Evolutionary conservation across 2,888 invertebrate genomes (phyloP).

Genomic region (Artemia sinica): DNA sequence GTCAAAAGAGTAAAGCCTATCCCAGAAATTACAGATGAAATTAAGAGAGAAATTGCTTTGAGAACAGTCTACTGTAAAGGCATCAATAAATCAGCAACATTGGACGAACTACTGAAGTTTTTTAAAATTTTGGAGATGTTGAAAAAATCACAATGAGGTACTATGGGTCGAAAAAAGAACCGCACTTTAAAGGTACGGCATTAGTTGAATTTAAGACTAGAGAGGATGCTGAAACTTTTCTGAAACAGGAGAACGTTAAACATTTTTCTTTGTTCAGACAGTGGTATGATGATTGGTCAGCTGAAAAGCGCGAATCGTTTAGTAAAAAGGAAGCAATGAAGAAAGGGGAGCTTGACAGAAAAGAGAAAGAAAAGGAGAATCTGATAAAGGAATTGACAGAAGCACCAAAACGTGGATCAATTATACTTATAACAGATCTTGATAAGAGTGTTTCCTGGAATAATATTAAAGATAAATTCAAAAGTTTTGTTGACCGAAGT

Average conservation of each 20-base stretch:
- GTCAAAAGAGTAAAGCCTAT: no score
- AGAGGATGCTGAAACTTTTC: conserved; percentile 61
- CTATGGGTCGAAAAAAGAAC: conserved; percentile 37
- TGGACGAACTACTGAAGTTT: conserved; percentile 55
- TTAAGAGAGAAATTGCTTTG: conserved; percentile 36
- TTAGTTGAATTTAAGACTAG: conserved; percentile 60
- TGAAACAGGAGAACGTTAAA: conserved; percentile 48
- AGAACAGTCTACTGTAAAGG: conserved; percentile 45
- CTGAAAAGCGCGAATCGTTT: conserved; percentile 35
- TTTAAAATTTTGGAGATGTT: conserved; percentile 47
- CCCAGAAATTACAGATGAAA: no score
- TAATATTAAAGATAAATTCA: conserved; percentile 37
- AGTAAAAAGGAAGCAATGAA: conserved; percentile 25
- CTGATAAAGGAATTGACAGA: conserved; percentile 27
- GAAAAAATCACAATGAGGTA: conserved; percentile 45
- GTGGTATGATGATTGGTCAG: conserved; percentile 38
- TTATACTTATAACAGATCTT: conserved; percentile 30
- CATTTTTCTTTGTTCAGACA: conserved; percentile 41
- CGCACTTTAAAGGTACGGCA: conserved; percentile 33
- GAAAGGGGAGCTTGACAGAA: conserved; percentile 29
- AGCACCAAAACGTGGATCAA: conserved; percentile 25
- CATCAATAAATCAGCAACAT: conserved; percentile 46
- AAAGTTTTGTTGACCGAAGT: no score
- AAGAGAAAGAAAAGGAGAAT: conserved; percentile 27
- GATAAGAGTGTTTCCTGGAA: conserved; percentile 23